Evolutionary conservation across 2,888 invertebrate species (phyloP), one percentile per base, ranked within the genome.

Genomic region (Drosophila yooni): DNA sequence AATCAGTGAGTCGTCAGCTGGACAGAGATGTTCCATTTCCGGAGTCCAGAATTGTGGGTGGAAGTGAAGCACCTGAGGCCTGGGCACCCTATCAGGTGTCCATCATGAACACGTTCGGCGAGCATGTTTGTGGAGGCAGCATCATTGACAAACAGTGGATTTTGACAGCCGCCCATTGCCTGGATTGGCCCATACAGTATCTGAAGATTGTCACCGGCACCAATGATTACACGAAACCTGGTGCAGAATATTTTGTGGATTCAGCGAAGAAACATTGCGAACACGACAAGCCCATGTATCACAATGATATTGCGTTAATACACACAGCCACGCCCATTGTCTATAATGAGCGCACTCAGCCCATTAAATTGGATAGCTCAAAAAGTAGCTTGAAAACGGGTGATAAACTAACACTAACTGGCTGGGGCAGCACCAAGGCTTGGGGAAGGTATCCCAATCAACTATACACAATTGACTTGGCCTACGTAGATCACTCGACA

Each of bases 251-350:
- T 63, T 56, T 70, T 1, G 85, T 91, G 5, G 83, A 88, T 43
- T 70, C 70, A 10, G 74, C 89, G 1, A 81, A 84, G 21, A 68
- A 88, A 21, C 93, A 93, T 53, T 89, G 91, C 27, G 58, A 72
- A 2, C 88, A 91, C 67, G 84, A 93, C 53, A 74, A 86, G 7
- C 93, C 93, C 2, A 71, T 72, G 53, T 92, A 91, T 62, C 91
- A 93, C 56, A 95, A 96, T 88, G 96, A 97, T 81, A 96, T 97
- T 68, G 96, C 96, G 0, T 91, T 97, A 0, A 85, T 97, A 2
- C 94, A 94, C 81, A 93, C 96, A 8, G 92, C 94, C 11, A 86
- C 93, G 4, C 94, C 94, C 50, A 94, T 96, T 8, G 91, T 92
- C 13, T 94, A 94, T 65, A 92, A 94, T 57, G 92, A 93, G 0